Percentiles rank a stretch among this genome's conserved stretches.
Conservation (phyloP, 2,888 invertebrate species). For the Andrena flavipes region DNA sequence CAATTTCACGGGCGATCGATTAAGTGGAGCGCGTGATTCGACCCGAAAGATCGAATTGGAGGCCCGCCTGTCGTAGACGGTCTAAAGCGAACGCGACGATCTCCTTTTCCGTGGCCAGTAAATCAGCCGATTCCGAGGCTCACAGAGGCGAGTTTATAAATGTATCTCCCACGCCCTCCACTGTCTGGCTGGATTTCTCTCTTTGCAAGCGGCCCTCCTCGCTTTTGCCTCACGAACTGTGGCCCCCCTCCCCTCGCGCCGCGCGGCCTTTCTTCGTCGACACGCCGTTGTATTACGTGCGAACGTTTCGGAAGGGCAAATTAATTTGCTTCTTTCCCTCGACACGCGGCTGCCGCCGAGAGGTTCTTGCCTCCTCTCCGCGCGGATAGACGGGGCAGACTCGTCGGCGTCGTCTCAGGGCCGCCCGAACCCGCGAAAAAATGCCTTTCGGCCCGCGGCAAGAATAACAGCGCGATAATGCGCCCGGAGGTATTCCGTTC, state of each 20-base stretch:
- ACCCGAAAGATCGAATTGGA: constrained; percentile 32
- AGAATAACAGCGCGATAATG: constrained; percentile 52
- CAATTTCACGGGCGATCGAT: constrained; percentile 50
- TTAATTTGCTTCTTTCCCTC: constrained; percentile 73
- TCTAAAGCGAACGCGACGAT: constrained; percentile 67
- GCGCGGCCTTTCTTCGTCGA: constrained; percentile 46
- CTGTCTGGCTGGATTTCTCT: constrained; percentile 77
- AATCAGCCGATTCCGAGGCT: constrained; percentile 76
- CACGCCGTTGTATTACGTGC: constrained; percentile 67
- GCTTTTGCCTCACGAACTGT: constrained; percentile 22
- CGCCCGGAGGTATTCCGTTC: constrained; percentile 25
- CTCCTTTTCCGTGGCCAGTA: constrained; percentile 72
- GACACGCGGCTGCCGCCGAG: constrained; percentile 7
- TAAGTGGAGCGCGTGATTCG: constrained; percentile 36
- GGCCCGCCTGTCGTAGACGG: constrained; percentile 11
- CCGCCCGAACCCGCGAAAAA: constrained; percentile 29
- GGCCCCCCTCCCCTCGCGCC: constrained; percentile 9
- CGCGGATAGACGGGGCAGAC: constrained; percentile 28
- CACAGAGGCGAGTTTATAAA: constrained; percentile 80
- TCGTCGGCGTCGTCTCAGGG: constrained; percentile 25
- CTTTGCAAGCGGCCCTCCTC: constrained; percentile 57
- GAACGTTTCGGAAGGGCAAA: constrained; percentile 74
- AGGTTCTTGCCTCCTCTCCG: constrained; percentile 27
- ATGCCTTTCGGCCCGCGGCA: neutral
- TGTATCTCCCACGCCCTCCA: constrained; percentile 83